Base-by-base conservation (phyloP, 2,888 invertebrate genomes). In the Ophonus ardosiacus region DNA sequence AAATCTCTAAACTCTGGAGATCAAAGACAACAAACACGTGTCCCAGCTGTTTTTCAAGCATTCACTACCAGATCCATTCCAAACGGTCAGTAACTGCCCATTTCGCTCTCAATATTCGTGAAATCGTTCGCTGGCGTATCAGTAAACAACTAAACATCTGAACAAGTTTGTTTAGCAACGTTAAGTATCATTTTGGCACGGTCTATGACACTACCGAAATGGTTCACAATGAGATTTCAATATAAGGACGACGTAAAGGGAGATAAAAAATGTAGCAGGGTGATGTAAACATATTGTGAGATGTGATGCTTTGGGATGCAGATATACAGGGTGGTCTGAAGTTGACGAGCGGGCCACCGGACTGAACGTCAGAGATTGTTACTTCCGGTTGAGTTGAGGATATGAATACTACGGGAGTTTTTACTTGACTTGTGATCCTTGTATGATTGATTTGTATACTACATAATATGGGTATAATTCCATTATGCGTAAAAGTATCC, bases 131-230 rank as follows among this genome's bases (percentile, higher is more conserved):
- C 13, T 24, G 65, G 81, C 43, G 82, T 82, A 82, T 71, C 83
- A 83, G 83, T 83, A 83, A 83, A 83, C 83, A 83, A 74, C 83
- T 83, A 57, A 83, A 76, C 74, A 83, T 57, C 83, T 83, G 78
- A 83, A 83, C 74, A 83, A 74, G 83, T 83, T 83, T 83, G 83
- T 71, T 82, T 71, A 71, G 65, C 68, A 10, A 83, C 15, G 74
- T 76, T 76, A 83, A 83, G 83, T 83, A 83, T 57, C 83, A 59
- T 83, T 83, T 76, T 83, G 43, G 83, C 83, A 83, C 83, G 83
- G 83, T 74, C 83, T 74, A 76, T 74, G 71, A 74, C 61, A 74
- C 68, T 81, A 56, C 8, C 51, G 6, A 61, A 8, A 13, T 38
- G n/a, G 57, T 56, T 57, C 82, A 82, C 8, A 7, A 82, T 71